Conservation (phyloP, 2,797 vertebrate genomes). For the Sternotherus odoratus region DNA sequence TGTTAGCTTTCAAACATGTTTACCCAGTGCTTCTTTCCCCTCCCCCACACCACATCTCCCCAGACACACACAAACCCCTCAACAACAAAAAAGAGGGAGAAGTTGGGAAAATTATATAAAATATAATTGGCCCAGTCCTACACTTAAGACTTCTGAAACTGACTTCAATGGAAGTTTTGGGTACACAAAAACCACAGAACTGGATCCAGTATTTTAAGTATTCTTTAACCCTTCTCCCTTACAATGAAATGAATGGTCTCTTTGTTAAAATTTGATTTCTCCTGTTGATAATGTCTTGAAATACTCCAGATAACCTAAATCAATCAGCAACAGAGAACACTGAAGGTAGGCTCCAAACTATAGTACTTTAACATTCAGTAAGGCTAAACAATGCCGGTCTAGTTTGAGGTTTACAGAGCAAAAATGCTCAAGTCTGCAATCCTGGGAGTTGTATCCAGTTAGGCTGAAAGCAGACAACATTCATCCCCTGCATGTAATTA, state of each 20-base stretch:
- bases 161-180: neutral
- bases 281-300: neutral
- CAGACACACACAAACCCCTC: neutral
- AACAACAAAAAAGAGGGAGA: neutral
- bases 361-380: neutral
- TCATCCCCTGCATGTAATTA: neutral
- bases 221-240: neutral
- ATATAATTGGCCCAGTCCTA: neutral
- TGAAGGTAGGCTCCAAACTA: slow-evolving; percentile 28
- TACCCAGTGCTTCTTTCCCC: neutral
- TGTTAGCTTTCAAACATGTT: neutral
- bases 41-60: no score
- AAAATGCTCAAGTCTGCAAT: slow-evolving; percentile 20
- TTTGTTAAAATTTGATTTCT: neutral
- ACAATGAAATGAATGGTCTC: neutral
- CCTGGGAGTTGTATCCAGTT: neutral
- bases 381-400: neutral
- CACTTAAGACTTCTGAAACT: neutral
- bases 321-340: neutral
- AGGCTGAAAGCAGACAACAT: slow-evolving; percentile 33
- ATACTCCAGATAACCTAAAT: neutral
- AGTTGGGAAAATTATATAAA: neutral
- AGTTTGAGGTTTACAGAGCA: neutral
- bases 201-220: neutral
- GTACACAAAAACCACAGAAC: neutral